Conservation (phyloP, 2,888 invertebrate genomes). For the Polydrusus tereticollis region DNA sequence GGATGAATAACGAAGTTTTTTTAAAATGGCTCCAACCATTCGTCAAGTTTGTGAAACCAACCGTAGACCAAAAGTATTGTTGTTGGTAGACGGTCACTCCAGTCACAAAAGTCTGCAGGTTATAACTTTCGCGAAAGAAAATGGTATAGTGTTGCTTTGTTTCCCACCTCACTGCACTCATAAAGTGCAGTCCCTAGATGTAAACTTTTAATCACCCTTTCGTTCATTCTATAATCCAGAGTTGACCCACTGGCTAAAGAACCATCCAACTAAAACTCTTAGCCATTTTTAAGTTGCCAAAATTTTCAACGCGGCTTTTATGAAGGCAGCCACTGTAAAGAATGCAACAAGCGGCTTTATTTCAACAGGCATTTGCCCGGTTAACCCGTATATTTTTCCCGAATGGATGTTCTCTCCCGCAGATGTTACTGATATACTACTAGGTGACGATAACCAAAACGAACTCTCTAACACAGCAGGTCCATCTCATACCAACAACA, state of each 20-base stretch:
- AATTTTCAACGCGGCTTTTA: slow-evolving; percentile 17
- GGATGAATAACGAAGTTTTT: slow-evolving; percentile 59
- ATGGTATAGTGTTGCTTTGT: background rate
- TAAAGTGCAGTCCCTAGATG: background rate
- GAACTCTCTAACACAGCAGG: too few species aligned
- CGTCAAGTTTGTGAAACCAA: slow-evolving; percentile 60
- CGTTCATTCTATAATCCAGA: slow-evolving; percentile 39
- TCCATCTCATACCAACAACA: too few species aligned
- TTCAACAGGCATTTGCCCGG: background rate
- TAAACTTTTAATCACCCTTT: background rate
- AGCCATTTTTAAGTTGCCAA: background rate
- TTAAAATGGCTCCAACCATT: slow-evolving; percentile 53
- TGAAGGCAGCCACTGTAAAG: slow-evolving; percentile 5
- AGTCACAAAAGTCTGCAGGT: slow-evolving; percentile 1
- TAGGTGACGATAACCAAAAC: background rate
- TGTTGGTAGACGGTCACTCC: slow-evolving; percentile 42
- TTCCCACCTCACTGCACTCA: too few species aligned
- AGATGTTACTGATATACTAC: background rate
- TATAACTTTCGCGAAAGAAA: slow-evolving; percentile 2
- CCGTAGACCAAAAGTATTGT: background rate
- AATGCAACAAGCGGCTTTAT: slow-evolving; percentile 13
- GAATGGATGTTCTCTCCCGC: slow-evolving; percentile 8
- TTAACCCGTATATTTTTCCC: slow-evolving; percentile 3
- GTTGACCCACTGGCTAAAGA: background rate
- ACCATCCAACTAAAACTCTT: background rate